These are phyloP conservation scores for Tylochromis polylepis DNA, from an alignment of 2,113 vertebrate genomes.

Conservation along the genomic window DNA sequence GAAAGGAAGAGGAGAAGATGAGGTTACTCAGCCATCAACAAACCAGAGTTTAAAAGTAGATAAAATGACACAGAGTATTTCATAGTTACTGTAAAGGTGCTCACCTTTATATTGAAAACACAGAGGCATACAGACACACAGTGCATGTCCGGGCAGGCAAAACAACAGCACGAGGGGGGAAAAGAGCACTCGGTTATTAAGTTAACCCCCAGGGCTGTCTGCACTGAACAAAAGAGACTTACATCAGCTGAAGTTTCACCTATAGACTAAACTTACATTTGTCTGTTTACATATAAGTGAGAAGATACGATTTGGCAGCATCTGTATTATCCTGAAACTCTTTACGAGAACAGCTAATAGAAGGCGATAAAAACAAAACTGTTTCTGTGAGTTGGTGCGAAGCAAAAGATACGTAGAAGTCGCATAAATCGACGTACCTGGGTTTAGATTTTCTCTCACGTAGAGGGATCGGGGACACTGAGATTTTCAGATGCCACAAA, in stretches of 20 bases:
- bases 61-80: background rate
- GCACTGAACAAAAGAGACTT: conserved; percentile 32
- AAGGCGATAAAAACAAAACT: background rate
- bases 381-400: background rate
- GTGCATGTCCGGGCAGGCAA: conserved; percentile 42
- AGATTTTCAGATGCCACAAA: conserved; percentile 10
- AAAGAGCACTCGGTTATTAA: conserved; percentile 47
- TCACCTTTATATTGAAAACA: background rate
- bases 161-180: background rate
- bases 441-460: background rate
- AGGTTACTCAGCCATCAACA: background rate
- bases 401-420: background rate
- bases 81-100: background rate
- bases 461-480: background rate
- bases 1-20: background rate
- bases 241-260: background rate
- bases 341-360: background rate
- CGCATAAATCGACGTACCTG: conserved; percentile 19
- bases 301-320: background rate
- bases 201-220: conserved; percentile 12
- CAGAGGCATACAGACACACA: background rate
- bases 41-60: background rate
- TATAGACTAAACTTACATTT: background rate
- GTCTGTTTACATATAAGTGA: background rate
- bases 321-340: background rate